A percentile compares a stretch with the other conserved stretches of the same genome.
phyloP scores from a whole-genome alignment of 2,113 vertebrate species.

The Oreochromis tanganicae region DNA sequence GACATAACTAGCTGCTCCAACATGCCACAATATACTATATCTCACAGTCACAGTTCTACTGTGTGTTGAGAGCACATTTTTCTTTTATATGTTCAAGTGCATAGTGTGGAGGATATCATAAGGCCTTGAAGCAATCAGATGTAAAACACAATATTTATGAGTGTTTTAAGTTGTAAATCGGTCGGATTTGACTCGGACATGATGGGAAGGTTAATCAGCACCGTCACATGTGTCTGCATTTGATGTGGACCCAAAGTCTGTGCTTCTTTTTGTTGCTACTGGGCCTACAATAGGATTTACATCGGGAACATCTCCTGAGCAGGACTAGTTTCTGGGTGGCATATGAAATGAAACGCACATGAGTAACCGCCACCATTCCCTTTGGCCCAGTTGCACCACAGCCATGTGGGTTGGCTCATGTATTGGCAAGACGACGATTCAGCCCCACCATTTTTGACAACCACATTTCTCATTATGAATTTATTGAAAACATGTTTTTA shows the following conservation, averaged over 20 bases:
- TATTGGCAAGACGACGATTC: background rate
- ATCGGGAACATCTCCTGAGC: background rate
- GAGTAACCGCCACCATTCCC: background rate
- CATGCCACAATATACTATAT: accelerated
- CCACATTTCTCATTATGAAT: background rate
- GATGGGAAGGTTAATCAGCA: background rate
- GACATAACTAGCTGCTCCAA: accelerated
- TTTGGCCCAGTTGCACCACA: background rate
- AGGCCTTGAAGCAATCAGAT: background rate
- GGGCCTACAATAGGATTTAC: background rate
- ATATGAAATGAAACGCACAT: background rate
- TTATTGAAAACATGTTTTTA: background rate
- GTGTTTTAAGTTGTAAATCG: background rate
- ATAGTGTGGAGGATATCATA: background rate
- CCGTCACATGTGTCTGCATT: accelerated
- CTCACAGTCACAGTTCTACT: background rate
- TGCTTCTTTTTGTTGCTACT: accelerated
- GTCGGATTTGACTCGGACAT: background rate
- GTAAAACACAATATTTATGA: background rate
- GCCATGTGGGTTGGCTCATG: background rate
- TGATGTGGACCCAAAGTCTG: background rate
- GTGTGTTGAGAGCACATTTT: background rate
- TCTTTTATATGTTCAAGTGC: background rate
- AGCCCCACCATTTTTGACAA: background rate
- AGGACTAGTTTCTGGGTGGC: background rate